Percentiles rank a stretch among this genome's conserved stretches.
Evolutionary conservation across 2,797 vertebrate species (phyloP).

Genomic region (Notoglanidium macrostoma): DNA sequence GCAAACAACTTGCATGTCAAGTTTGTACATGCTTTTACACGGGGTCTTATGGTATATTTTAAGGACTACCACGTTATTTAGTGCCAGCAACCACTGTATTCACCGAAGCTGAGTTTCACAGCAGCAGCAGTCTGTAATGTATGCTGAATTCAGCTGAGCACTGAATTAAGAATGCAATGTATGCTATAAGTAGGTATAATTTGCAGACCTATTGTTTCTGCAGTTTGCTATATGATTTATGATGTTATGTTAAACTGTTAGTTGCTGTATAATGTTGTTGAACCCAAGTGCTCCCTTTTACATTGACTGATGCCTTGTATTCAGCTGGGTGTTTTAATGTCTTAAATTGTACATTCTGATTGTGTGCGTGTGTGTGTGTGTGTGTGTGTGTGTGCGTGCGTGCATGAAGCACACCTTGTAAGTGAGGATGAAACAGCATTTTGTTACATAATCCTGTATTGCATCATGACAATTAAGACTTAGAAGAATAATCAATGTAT

Average conservation of each 20-base stretch:
- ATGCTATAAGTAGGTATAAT: not conserved
- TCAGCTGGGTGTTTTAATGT: not conserved
- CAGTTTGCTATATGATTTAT: not conserved
- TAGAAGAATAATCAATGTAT: not conserved
- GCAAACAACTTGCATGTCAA: not conserved
- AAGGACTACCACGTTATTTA: not conserved
- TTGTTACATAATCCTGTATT: not conserved
- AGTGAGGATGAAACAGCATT: not conserved
- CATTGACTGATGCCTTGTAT: not conserved
- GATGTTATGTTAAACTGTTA: not conserved
- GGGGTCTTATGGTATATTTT: not conserved
- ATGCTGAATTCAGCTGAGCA: not conserved
- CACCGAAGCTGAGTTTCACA: not conserved
- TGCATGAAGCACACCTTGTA: not conserved
- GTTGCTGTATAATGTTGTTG: not conserved
- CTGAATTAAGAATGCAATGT: not conserved
- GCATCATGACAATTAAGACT: not conserved
- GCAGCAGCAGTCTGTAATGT: not conserved
- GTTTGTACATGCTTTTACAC: not conserved
- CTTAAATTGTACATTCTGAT: not conserved
- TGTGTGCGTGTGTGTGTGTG: not conserved
- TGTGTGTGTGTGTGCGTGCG: constrained; percentile 2
- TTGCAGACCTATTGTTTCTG: not conserved
- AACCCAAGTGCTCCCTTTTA: not conserved
- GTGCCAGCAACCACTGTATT: not conserved